Conservation (phyloP, 2,113 vertebrate genomes). For the Ceyx margarethae region DNA sequence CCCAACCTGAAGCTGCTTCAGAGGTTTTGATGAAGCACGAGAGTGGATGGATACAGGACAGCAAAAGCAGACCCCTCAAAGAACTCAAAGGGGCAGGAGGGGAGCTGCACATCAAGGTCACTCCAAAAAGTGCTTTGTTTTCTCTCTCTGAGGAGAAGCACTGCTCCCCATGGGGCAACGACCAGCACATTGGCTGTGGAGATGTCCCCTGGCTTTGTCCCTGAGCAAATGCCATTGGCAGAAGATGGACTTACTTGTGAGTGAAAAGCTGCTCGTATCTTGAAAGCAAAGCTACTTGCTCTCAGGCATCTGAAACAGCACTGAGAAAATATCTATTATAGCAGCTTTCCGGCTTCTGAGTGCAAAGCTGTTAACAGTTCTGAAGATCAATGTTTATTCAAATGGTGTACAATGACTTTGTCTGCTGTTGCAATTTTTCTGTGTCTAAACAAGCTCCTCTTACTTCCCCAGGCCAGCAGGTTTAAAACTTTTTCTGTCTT, state of each 20-base stretch:
- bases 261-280: background rate
- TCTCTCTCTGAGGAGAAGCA: background rate
- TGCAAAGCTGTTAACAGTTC: background rate
- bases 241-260: background rate
- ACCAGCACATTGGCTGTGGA: accelerated
- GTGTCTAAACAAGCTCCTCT: background rate
- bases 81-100: background rate
- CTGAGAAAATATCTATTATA: background rate
- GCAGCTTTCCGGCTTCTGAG: background rate
- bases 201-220: background rate
- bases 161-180: background rate
- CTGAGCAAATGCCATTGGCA: background rate
- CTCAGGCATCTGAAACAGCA: background rate
- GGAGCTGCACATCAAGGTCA: background rate
- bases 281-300: background rate
- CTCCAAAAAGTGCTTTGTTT: background rate
- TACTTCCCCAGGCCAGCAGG: background rate
- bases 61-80: background rate
- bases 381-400: background rate
- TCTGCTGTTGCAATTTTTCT: background rate
- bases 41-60: background rate
- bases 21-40: background rate
- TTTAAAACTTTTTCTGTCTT: background rate
- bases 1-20: background rate
- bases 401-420: background rate